Evolutionary conservation across 37 sponge, comb jelly and placozoan species (phyloP).

Genomic region (Theonella swinhoei): DNA sequence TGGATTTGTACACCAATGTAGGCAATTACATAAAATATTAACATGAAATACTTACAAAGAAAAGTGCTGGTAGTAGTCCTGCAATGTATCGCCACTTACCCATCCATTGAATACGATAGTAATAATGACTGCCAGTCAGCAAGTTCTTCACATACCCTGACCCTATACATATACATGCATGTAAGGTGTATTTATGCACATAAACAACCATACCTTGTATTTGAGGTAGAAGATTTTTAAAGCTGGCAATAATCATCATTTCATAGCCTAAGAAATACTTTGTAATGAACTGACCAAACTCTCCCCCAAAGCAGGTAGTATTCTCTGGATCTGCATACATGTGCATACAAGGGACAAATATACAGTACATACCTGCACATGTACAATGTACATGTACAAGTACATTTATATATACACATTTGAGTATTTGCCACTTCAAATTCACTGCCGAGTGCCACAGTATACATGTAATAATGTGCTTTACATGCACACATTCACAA

Average conservation of each 20-base stretch:
- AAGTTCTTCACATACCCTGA: constrained; percentile 58
- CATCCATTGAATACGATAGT: constrained; percentile 65
- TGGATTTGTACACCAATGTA: background rate
- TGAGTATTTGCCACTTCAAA: background rate
- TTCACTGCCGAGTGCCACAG: background rate
- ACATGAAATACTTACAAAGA: constrained; percentile 55
- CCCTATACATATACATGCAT: constrained; percentile 2
- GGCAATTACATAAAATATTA: background rate
- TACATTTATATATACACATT: background rate
- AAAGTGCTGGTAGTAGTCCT: constrained; percentile 59
- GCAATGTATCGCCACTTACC: constrained; percentile 54
- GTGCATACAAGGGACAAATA: background rate
- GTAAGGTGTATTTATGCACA: constrained; percentile 7
- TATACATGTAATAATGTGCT: background rate
- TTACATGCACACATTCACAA: background rate
- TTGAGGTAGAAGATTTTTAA: constrained; percentile 40
- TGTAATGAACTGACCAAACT: constrained; percentile 52
- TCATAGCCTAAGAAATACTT: constrained; percentile 65
- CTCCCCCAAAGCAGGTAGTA: constrained; percentile 69
- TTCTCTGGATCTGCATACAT: constrained; percentile 44
- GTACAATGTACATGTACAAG: background rate
- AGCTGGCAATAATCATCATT: constrained; percentile 58
- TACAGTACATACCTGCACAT: constrained; percentile 1
- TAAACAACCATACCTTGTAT: constrained; percentile 13
- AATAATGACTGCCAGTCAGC: constrained; percentile 57